Evolutionary conservation across 1,140 invertebrate genomes (phyloP), one percentile per base, ranked within the genome.

Genomic region (Leucophenga varia): DNA sequence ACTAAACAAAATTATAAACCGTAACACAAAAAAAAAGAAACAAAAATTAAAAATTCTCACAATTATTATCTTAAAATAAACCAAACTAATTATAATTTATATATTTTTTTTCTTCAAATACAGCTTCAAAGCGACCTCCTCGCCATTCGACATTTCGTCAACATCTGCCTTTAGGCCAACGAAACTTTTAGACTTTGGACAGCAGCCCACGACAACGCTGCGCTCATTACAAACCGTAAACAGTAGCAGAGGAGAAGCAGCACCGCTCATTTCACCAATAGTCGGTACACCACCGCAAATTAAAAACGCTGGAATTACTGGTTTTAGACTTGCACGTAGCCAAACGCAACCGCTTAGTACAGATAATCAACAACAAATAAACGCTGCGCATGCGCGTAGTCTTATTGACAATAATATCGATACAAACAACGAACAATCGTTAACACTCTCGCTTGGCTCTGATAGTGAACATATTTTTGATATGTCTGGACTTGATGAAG

Each of bases 81-180:
- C n/a, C n/a, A n/a, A n/a, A n/a, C n/a, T n/a, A n/a, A n/a, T n/a
- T n/a, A n/a, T n/a, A n/a, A n/a, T n/a, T n/a, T n/a, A n/a, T n/a
- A n/a, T n/a, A n/a, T n/a, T n/a, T n/a, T n/a, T n/a, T n/a, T n/a
- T n/a, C n/a, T n/a, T n/a, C n/a, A n/a, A n/a, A n/a, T n/a, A n/a
- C 53, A 72, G 68, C 68, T 72, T 72, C 25, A 72, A 72, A 69
- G 64, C 61, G 43, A 72, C 59, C 49, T 59, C 59, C 34, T 59
- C 67, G 54, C 60, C 68, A 49, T 63, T 68, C 30, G 64, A 63
- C 53, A 67, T 67, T 49, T 68, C 64, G 47, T 52, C 39, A 19
- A 18, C 54, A 31, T 72, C 68, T 41, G 68, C 68, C 20, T 72
- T 72, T 13, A 72, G 64, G 54, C 68, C 67, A 37, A 68, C 68